Percentiles rank a stretch among this genome's conserved stretches.
These are phyloP conservation scores for Coleophora flavipennella DNA, from an alignment of 2,888 invertebrate species.

Conservation along the genomic window DNA sequence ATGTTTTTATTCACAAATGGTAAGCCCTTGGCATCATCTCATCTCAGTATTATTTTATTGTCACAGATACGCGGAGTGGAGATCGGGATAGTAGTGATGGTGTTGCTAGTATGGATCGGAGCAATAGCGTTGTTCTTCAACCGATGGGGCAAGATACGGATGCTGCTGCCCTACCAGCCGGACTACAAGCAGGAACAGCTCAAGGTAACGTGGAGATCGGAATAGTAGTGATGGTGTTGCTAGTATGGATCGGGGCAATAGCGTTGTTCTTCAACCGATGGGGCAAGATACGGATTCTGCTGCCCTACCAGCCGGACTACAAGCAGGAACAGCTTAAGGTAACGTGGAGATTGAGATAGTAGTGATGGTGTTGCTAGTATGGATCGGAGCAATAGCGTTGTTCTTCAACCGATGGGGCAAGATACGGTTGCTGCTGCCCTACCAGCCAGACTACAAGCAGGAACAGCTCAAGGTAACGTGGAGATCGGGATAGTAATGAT, in stretches of 20 bases:
- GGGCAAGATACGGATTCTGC: constrained; percentile 92
- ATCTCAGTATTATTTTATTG: too few species aligned
- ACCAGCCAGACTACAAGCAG: constrained; percentile 92
- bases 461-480: constrained; percentile 82
- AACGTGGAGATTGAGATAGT: constrained; percentile 81
- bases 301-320: constrained; percentile 93
- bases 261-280: constrained; percentile 90
- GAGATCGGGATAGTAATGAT: constrained; percentile 86
- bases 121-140: constrained; percentile 90
- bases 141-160: constrained; percentile 91
- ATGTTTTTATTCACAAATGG: too few species aligned
- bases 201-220: constrained; percentile 78
- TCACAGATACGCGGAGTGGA: constrained; percentile 91
- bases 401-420: constrained; percentile 94
- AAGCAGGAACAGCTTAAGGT: constrained; percentile 88
- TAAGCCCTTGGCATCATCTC: too few species aligned
- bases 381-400: constrained; percentile 89
- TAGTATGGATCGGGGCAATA: constrained; percentile 90
- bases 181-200: constrained; percentile 91
- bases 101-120: constrained; percentile 88
- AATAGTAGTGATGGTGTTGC: constrained; percentile 85
- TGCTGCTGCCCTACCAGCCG: constrained; percentile 92
- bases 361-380: constrained; percentile 84
- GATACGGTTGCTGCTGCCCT: constrained; percentile 91
- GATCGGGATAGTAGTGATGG: constrained; percentile 89